Conservation (phyloP, 2,113 vertebrate species). For the Sinocyclocheilus rhinocerous region DNA sequence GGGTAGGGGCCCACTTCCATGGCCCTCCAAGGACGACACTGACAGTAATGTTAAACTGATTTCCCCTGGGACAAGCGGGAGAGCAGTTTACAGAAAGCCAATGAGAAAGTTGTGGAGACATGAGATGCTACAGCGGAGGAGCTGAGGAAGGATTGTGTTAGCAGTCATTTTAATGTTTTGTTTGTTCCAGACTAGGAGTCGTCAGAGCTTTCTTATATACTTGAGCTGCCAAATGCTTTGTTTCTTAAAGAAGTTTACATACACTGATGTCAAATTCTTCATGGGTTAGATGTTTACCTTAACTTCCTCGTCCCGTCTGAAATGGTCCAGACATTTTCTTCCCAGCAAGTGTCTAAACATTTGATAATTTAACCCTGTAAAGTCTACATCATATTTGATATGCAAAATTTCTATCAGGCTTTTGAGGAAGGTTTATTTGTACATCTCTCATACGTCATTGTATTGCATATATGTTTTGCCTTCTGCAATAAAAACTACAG, state of each 20-base stretch:
- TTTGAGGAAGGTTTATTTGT: background rate
- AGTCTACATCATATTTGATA: background rate
- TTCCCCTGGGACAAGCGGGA: constrained; percentile 17
- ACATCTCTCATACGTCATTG: too few relatives aligned
- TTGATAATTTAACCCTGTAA: background rate
- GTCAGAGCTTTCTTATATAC: background rate
- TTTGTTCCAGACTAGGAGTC: background rate
- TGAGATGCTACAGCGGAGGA: background rate
- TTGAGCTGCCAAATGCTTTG: background rate
- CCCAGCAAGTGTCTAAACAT: background rate
- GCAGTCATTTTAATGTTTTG: too few relatives aligned
- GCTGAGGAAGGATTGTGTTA: background rate
- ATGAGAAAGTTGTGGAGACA: constrained; percentile 27
- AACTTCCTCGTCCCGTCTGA: background rate
- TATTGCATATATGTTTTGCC: background rate
- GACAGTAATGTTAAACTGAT: constrained; percentile 44
- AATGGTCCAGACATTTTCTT: background rate
- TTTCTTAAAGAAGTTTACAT: background rate
- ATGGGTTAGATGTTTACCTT: background rate
- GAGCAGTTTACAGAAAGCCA: constrained; percentile 27
- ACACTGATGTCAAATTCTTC: background rate
- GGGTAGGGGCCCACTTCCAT: constrained; percentile 75
- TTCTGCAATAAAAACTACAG: too few relatives aligned
- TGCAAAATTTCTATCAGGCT: background rate
- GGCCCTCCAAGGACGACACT: constrained; percentile 72